These are phyloP conservation scores for Agrotis exclamationis DNA, from an alignment of 2,888 invertebrate species.

Conservation along the genomic window DNA sequence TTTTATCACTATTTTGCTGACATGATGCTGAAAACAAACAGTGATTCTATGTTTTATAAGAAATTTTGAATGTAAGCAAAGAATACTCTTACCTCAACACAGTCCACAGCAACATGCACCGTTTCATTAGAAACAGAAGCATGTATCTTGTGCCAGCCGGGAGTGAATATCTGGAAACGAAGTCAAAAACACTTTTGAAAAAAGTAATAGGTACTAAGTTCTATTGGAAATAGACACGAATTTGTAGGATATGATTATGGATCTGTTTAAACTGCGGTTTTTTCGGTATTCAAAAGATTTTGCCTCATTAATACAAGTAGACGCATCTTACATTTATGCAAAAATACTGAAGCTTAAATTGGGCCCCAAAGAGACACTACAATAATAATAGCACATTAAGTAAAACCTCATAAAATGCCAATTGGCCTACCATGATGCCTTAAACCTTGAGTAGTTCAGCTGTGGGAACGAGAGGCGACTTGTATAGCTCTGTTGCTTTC, in stretches of 20 bases:
- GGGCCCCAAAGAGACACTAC: background rate
- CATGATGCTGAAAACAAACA: background rate
- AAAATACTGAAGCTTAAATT: background rate
- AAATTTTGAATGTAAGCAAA: no score
- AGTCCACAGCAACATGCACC: slow-evolving; percentile 83
- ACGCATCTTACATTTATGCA: no score
- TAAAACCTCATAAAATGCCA: background rate
- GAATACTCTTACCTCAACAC: slow-evolving; percentile 73
- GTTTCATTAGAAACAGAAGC: slow-evolving; percentile 79
- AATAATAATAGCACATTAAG: background rate
- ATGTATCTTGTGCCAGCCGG: slow-evolving; percentile 87
- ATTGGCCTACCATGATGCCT: no score
- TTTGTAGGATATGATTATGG: no score
- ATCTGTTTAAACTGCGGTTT: background rate
- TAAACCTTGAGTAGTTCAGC: no score
- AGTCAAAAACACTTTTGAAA: background rate
- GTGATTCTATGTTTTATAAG: background rate
- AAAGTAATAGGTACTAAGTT: background rate
- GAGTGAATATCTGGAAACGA: slow-evolving; percentile 79
- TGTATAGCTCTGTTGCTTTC: no score
- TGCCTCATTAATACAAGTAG: background rate
- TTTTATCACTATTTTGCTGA: background rate
- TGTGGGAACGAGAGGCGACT: no score
- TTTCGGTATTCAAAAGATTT: background rate
- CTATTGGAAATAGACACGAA: background rate